These are phyloP conservation scores for Rhinopithecus roxellana DNA, from an alignment of 2,113 vertebrate genomes.

Conservation along the genomic window DNA sequence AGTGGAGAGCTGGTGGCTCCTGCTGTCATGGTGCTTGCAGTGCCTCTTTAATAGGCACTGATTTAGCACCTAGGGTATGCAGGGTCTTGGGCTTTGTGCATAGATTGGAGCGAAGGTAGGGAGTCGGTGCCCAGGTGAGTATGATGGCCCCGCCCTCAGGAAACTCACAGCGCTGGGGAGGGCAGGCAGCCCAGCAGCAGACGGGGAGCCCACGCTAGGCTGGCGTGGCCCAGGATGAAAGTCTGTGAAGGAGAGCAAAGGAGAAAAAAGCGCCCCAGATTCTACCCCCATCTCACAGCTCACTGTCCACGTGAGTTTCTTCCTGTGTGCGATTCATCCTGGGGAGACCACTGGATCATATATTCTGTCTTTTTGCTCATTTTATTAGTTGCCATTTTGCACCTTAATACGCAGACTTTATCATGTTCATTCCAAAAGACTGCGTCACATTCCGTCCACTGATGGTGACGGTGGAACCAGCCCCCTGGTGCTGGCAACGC, in stretches of 20 bases:
- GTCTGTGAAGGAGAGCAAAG: background rate
- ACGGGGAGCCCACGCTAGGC: fast-evolving
- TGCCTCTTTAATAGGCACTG: background rate
- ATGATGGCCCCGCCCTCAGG: background rate
- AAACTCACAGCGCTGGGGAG: background rate
- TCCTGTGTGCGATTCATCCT: background rate
- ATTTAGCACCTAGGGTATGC: background rate
- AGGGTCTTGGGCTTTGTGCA: background rate
- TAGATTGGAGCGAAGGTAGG: background rate
- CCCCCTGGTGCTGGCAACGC: fast-evolving
- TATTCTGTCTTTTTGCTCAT: background rate
- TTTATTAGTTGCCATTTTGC: background rate
- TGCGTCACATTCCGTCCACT: fast-evolving
- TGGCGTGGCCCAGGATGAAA: background rate
- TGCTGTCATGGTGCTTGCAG: background rate
- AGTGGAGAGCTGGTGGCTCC: background rate
- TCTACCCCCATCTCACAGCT: background rate
- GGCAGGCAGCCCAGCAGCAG: background rate
- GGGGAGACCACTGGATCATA: background rate
- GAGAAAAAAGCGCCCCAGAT: background rate
- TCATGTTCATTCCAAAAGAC: background rate
- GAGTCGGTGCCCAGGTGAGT: background rate
- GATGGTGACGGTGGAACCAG: fast-evolving
- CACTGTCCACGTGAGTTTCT: fast-evolving
- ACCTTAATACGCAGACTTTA: background rate